Evolutionary conservation across 2,888 invertebrate species (phyloP).

Genomic region (Oscheius myriophilus): DNA sequence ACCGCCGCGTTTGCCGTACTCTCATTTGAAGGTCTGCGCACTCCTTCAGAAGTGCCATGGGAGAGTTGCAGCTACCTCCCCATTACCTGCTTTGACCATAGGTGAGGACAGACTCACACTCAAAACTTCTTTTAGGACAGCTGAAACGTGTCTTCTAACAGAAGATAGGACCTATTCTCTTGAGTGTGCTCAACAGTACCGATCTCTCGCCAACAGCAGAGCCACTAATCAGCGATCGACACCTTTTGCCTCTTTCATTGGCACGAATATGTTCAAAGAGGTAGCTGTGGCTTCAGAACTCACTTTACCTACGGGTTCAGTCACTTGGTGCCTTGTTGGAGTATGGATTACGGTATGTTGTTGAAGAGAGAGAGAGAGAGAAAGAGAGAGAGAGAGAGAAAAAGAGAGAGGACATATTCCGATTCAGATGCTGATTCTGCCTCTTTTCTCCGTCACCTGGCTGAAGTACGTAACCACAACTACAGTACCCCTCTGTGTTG

Average conservation of each 20-base stretch:
- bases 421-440: not conserved
- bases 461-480: not conserved
- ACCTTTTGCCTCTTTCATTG: slow-evolving; percentile 6
- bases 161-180: not conserved
- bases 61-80: not conserved
- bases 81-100: not conserved
- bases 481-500: not conserved
- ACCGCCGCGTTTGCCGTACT: not conserved
- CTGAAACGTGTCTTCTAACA: not conserved
- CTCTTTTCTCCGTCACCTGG: not conserved
- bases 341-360: not conserved
- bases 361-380: no score
- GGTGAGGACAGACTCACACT: not conserved
- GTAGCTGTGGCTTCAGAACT: not conserved
- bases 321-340: not conserved
- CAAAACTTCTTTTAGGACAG: not conserved
- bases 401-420: not conserved
- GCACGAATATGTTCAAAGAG: not conserved
- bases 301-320: not conserved
- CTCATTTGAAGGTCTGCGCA: not conserved
- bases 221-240: slow-evolving; percentile 8
- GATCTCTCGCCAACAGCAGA: not conserved
- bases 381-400: not conserved
- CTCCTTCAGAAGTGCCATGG: slow-evolving; percentile 1
- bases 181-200: not conserved